These are phyloP conservation scores for Deroplatys truncata DNA, from an alignment of 2,888 invertebrate genomes.

Conservation along the genomic window DNA sequence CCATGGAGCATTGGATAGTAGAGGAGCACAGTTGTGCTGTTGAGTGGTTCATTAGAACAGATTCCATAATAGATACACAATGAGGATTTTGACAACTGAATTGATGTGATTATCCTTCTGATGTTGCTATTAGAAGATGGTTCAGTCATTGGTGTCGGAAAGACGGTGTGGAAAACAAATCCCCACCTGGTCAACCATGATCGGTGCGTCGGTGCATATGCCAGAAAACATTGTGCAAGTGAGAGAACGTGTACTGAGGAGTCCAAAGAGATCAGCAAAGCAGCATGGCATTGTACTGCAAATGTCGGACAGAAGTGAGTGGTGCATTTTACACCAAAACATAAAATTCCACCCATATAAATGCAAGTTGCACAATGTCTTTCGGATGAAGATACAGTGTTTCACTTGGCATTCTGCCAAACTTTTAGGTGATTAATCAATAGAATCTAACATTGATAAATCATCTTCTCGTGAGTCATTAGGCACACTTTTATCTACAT, in stretches of 20 bases:
- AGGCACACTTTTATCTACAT: background rate
- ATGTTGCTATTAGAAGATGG: background rate
- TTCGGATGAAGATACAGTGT: background rate
- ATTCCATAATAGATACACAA: background rate
- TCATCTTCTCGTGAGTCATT: too few species aligned
- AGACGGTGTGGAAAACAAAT: background rate
- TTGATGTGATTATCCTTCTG: background rate
- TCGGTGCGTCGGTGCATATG: background rate
- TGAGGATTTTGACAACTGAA: too few species aligned
- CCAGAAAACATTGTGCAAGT: background rate
- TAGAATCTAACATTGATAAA: too few species aligned
- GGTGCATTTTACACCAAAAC: conserved; percentile 43
- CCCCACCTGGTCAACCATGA: background rate
- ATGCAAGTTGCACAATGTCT: background rate
- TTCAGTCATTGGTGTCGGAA: background rate
- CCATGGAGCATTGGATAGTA: background rate
- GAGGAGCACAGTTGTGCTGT: background rate
- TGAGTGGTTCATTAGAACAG: background rate
- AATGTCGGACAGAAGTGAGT: background rate
- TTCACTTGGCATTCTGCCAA: too few species aligned
- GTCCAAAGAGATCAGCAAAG: background rate
- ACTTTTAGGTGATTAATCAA: too few species aligned
- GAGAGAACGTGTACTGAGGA: background rate
- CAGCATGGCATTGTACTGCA: background rate
- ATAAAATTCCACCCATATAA: background rate